phyloP scores from a whole-genome alignment of 2,797 vertebrate genomes.

The Hypotaenidia okinawae region DNA sequence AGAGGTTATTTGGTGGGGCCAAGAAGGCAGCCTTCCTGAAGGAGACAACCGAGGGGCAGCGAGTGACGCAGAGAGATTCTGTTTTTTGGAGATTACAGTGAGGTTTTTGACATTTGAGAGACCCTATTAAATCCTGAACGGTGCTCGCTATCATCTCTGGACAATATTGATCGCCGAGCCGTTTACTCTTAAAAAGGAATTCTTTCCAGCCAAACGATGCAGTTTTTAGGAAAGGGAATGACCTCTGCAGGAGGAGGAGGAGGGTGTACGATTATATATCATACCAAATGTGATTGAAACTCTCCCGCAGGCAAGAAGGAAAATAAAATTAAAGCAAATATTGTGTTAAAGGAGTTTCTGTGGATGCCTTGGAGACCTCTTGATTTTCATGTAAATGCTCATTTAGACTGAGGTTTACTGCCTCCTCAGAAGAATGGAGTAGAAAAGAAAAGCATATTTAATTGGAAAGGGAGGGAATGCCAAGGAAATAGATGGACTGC shows the following conservation, averaged over 20 bases:
- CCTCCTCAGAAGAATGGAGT: constrained; percentile 38
- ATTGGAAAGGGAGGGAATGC: constrained; percentile 40
- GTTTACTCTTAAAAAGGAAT: background rate
- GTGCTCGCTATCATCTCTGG: background rate
- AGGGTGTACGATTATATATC: background rate
- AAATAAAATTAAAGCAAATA: constrained; percentile 63
- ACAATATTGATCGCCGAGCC: constrained; percentile 13
- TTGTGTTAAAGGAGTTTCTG: constrained; percentile 51
- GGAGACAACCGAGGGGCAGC: background rate
- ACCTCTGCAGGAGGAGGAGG: constrained; percentile 9
- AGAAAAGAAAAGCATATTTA: constrained; percentile 53
- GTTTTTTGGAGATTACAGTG: constrained; percentile 33
- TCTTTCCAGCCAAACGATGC: constrained; percentile 21
- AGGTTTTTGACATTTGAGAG: constrained; percentile 36
- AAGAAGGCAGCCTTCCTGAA: constrained; percentile 2
- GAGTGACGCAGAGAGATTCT: constrained; percentile 35
- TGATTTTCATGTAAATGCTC: constrained; percentile 62
- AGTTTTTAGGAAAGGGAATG: constrained; percentile 51
- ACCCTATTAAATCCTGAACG: constrained; percentile 22
- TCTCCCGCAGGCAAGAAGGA: constrained; percentile 28
- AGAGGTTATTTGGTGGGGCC: background rate
- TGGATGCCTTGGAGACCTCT: constrained; percentile 56
- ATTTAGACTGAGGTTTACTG: constrained; percentile 62
- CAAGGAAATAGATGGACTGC: constrained; percentile 50
- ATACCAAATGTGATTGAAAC: constrained; percentile 29